Base-by-base conservation (phyloP, 2,888 invertebrate species). In the Timandra comae region DNA sequence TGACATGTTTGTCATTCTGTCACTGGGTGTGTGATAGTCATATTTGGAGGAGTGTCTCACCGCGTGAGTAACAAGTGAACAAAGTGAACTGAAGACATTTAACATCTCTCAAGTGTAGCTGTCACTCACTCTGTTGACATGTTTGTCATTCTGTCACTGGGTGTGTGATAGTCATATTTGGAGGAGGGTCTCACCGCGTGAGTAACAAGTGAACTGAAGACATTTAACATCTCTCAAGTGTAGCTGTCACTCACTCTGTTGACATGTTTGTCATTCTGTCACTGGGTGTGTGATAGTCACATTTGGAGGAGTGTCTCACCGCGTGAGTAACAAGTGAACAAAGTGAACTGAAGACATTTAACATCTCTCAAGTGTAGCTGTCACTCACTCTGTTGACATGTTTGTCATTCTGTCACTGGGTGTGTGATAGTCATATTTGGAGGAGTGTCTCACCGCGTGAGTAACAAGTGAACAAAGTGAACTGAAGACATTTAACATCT, bases 231-330 rank as follows among this genome's bases (percentile, higher is more conserved):
- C 19, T n/a, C 27, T 21, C 21, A 11, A 26, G n/a, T 26, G 2
- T 22, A 43, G 49, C 39, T 23, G 9, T 51, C 43, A 49, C 13
- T 33, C 29, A 22, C 43, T 44, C 51, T 58, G 52, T 46, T 41
- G 57, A 52, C 49, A 55, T 36, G 52, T 56, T 25, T 25, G 3
- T 23, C n/a, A 33, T 7, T 52, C 47, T 52, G 55, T 63, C 56
- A 61, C 55, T 61, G 37, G 35, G 30, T 36, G 26, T 32, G 29
- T 35, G 27, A 36, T 35, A 24, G 22, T 22, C 22, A 29, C 12
- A 34, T 26, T 16, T 31, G 20, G n/a, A n/a, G n/a, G n/a, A n/a
- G n/a, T n/a, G n/a, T n/a, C n/a, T n/a, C n/a, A n/a, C n/a, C n/a
- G n/a, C n/a, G n/a, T n/a, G n/a, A n/a, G n/a, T n/a, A n/a, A n/a